Percentiles rank a stretch among this genome's conserved stretches.
phyloP scores from a whole-genome alignment of 2,797 vertebrate genomes.

The Hoplostethus atlanticus region DNA sequence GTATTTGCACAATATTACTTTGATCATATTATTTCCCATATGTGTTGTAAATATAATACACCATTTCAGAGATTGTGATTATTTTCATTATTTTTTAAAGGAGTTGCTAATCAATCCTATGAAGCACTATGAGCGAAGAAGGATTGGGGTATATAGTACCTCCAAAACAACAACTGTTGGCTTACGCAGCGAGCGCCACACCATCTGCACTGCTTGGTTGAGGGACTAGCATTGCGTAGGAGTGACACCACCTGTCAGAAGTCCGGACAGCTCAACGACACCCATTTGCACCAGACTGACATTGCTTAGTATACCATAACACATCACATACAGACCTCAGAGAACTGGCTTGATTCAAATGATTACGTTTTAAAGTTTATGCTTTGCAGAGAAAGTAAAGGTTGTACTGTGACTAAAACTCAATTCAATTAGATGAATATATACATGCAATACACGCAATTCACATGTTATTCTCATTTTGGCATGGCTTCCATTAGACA shows the following conservation, averaged over 20 bases:
- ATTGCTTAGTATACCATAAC: conserved; percentile 33
- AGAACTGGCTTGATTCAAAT: neutral
- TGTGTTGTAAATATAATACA: conserved; percentile 82
- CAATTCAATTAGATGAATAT: no score
- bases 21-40: conserved; percentile 69
- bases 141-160: conserved; percentile 3
- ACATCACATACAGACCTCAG: conserved; percentile 12
- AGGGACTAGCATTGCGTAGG: conserved; percentile 63
- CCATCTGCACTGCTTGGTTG: conserved; percentile 69
- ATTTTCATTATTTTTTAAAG: conserved; percentile 55
- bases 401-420: no score
- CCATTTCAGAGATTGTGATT: conserved; percentile 53
- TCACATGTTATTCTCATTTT: no score
- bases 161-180: conserved; percentile 42
- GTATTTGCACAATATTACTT: conserved; percentile 62
- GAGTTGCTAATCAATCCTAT: neutral
- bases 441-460: no score
- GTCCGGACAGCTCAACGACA: conserved; percentile 52
- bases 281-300: conserved; percentile 26
- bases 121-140: conserved; percentile 8
- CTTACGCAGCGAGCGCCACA: conserved; percentile 36
- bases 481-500: no score
- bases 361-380: neutral
- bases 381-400: neutral
- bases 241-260: conserved; percentile 76